phyloP scores from a whole-genome alignment of 2,888 invertebrate species.

The Stenchaetothrips biformis region DNA sequence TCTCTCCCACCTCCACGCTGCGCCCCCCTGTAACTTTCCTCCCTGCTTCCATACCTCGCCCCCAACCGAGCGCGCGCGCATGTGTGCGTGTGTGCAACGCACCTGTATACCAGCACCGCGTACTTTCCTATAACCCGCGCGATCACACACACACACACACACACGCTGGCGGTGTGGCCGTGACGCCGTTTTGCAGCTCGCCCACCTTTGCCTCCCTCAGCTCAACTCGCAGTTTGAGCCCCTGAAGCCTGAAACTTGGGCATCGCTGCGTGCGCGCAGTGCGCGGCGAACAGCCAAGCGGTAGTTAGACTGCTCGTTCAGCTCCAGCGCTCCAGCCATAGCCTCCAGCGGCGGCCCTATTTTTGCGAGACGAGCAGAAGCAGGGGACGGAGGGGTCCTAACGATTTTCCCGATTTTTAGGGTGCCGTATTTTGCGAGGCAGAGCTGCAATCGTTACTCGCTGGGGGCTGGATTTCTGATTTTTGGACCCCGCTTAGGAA shows the following conservation, averaged over 20 bases:
- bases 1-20: background rate
- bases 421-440: too few species aligned
- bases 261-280: background rate
- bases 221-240: background rate
- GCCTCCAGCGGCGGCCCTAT: too few species aligned
- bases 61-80: background rate
- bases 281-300: background rate
- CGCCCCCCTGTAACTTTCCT: background rate
- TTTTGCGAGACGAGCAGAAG: too few species aligned
- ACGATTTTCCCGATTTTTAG: too few species aligned
- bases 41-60: background rate
- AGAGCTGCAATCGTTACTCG: too few species aligned
- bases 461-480: too few species aligned
- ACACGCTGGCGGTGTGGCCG: background rate
- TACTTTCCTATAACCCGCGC: too few species aligned
- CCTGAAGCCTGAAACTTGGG: constrained; percentile 12
- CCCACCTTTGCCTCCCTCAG: background rate
- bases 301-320: too few species aligned
- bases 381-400: too few species aligned
- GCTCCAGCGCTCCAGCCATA: too few species aligned
- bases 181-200: background rate
- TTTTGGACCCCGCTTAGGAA: too few species aligned
- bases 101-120: too few species aligned
- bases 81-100: background rate
- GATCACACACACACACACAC: background rate